Evolutionary conservation across 2,888 invertebrate genomes (phyloP), one percentile per base, ranked within the genome.

Genomic region (Alentia gelatinosa): DNA sequence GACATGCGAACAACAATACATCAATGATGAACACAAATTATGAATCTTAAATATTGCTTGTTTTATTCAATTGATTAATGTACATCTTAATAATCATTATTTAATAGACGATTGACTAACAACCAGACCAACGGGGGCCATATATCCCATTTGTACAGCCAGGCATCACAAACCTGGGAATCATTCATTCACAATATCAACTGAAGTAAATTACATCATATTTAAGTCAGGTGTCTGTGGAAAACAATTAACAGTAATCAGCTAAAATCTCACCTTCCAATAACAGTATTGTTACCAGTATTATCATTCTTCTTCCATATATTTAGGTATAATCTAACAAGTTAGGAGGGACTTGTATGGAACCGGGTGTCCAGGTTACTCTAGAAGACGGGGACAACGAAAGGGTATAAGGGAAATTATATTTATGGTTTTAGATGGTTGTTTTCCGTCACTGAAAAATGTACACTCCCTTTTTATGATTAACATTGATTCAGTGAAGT

Each of bases 61-160:
- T 74, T 79, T 79, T 79, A 79, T 79, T 79, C 79, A 79, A 79
- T 79, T 79, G 79, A 79, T 79, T 79, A 79, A 79, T 79, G 79
- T 39, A 79, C 79, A 79, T 79, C 37, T 79, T 7, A 79, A 79
- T 79, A 79, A 79, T 74, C 74, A 74, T 35, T 79, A 79, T 79
- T 79, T 35, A 79, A 79, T 79, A 26, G 15, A 79, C n/a, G 35
- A 79, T 79, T 79, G 79, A 39, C 79, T 79, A 79, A 79, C 79
- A 79, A 79, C 39, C 79, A 35, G 79, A 33, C 79, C 79, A n/a
- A 23, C 56, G 3, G 56, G 56, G 56, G 19, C 56, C 56, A n/a
- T 19, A n/a, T 56, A 19, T 56, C 56, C 56, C 56, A 12, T 15
- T 15, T 12, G 47, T 42, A 7, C 47, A n/a, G 47, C 7, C 15